Base-by-base conservation (phyloP, 30 jellyfish, hydroid and myxozoan species). In the Turritopsis rubra region DNA sequence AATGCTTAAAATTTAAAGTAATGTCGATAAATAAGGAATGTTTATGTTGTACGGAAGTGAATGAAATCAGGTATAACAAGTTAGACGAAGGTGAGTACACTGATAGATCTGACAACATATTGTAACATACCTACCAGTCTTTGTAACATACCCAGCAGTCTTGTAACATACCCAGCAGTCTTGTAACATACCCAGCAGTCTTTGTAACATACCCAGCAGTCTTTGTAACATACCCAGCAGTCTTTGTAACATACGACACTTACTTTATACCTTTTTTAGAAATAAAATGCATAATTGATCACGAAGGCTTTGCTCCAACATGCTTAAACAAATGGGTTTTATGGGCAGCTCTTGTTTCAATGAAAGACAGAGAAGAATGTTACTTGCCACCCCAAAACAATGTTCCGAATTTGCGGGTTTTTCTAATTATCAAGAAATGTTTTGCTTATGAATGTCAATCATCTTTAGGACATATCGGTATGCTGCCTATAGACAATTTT, bases 401-500 rank as follows among this genome's bases (percentile, higher is more conserved):
- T 41, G 60, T 41, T 3, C 60, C 60, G 5, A 41, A 41, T 41
- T 41, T 41, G 5, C 13, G 60, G 5, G 60, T 41, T 41, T 41
- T 5, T 41, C 13, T 41, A 5, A 5, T 3, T 41, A 41, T 3
- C 60, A 41, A n/a, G 60, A 41, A 41, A 5, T 3, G 60, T 41
- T 41, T 41, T 41, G 60, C 13, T 41, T 41, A 41, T 41, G 60
- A 41, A 41, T 41, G 5, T 5, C 60, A 3, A 41, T 3, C 60
- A 41, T 68, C 30, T 68, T n/a, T 68, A 68, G 77, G 31, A 68
- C 77, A 19, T 68, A 68, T 68, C 77, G 77, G 19, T 68, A 68
- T 27, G 77, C 77, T 68, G 77, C 77, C 28, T 68, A 68, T 68
- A 23, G 77, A 23, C 77, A 68, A 68, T 68, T 68, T 68, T 68